Percentiles rank a stretch among this genome's conserved stretches.
phyloP scores from a whole-genome alignment of 2,113 vertebrate species.

The Ptychochromis oligacanthus region DNA sequence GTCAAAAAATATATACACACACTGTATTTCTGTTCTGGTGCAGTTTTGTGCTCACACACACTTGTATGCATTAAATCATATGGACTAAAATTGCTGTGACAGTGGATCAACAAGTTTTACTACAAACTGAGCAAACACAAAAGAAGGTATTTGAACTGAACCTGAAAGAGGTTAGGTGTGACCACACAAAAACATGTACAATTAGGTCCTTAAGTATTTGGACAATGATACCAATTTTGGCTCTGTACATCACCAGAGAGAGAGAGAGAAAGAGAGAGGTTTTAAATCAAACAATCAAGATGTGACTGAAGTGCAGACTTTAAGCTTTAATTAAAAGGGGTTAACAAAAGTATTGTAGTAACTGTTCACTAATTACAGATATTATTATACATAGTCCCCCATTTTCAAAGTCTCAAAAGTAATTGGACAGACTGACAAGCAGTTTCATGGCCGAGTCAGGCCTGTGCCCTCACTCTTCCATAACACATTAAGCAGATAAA shows the following conservation, averaged over 20 bases:
- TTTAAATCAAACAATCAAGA: no score
- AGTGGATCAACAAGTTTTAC: neutral
- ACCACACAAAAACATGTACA: accelerated
- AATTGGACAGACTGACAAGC: neutral
- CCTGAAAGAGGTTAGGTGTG: neutral
- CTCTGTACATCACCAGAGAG: no score
- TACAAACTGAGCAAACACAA: neutral
- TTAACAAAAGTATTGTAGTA: neutral
- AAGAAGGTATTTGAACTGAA: neutral
- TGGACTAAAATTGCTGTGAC: neutral
- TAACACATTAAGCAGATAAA: neutral
- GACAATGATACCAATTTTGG: neutral
- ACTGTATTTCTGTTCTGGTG: neutral
- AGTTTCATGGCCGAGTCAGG: neutral
- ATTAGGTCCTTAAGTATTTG: neutral
- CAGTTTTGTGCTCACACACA: neutral
- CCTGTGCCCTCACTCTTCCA: neutral
- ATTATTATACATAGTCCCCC: no score
- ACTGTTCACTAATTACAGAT: neutral
- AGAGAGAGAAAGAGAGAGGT: no score
- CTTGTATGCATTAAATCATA: no score
- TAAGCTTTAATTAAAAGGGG: no score
- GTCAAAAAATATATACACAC: neutral
- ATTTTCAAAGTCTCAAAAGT: neutral
- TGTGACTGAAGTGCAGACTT: no score